A percentile compares a stretch with the other conserved stretches of the same genome.
Conservation (phyloP, 2,888 invertebrate genomes). For the Pollenia amentaria region DNA sequence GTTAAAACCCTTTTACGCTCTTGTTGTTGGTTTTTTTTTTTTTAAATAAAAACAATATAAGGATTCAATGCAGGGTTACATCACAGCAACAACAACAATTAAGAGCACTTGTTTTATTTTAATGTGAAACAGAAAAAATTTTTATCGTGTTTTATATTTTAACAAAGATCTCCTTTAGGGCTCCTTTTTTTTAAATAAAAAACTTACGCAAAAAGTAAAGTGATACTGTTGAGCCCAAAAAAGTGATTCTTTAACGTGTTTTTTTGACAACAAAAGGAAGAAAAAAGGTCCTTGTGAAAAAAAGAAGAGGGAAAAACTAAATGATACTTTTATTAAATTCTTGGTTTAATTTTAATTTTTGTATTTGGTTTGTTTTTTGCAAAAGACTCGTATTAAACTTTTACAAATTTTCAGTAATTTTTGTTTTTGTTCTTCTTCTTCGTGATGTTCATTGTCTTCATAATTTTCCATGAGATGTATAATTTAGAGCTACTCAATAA, state of each 20-base stretch:
- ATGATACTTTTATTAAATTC: conserved; percentile 38
- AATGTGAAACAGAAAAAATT: conserved; percentile 44
- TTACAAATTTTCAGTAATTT: conserved; percentile 52
- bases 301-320: not conserved
- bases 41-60: conserved; percentile 51
- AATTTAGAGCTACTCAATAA: conserved; percentile 71
- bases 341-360: conserved; percentile 4
- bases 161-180: not conserved
- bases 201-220: conserved; percentile 30
- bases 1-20: conserved; percentile 65
- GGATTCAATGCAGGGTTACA: conserved; percentile 69
- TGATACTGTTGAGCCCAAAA: conserved; percentile 47
- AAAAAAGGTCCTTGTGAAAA: conserved; percentile 21
- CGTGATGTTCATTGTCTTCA: conserved; percentile 50
- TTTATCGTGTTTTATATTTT: conserved; percentile 29
- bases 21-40: conserved; percentile 19
- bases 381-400: conserved; percentile 50
- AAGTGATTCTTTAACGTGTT: conserved; percentile 33
- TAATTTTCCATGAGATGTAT: conserved; percentile 67
- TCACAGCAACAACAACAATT: conserved; percentile 60
- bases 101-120: conserved; percentile 67
- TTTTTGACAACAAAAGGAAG: not conserved
- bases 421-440: conserved; percentile 33
- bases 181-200: not conserved
- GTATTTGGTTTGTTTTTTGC: not conserved